Conservation (phyloP, 2,797 vertebrate genomes). For the Sparidentex hasta region DNA sequence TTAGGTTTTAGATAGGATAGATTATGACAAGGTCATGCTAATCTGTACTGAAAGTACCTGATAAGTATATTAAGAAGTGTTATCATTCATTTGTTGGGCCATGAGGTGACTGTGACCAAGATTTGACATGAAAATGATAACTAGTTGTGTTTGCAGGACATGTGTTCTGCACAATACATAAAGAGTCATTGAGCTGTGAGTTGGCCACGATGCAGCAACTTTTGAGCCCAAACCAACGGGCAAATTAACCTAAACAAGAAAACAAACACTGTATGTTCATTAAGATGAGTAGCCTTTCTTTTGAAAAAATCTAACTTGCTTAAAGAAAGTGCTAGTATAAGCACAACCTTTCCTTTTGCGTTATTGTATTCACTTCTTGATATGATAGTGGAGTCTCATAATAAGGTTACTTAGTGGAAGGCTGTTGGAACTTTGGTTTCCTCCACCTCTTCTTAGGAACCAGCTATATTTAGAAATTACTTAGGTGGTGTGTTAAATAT, state of each 20-base stretch:
- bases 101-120: background rate
- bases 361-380: background rate
- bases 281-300: background rate
- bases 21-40: background rate
- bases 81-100: conserved; percentile 16
- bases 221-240: no score
- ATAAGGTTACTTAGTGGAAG: background rate
- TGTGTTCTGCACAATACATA: background rate
- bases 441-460: background rate
- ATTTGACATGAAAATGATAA: conserved; percentile 6
- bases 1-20: background rate
- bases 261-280: no score
- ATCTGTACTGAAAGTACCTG: background rate
- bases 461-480: conserved; percentile 21
- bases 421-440: background rate
- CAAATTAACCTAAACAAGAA: background rate
- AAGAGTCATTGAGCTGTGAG: background rate
- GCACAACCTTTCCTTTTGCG: background rate
- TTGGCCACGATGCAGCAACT: background rate
- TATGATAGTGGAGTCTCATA: background rate
- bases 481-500: conserved; percentile 19
- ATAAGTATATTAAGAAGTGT: background rate
- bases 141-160: background rate
- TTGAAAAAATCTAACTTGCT: background rate
- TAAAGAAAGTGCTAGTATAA: background rate